Evolutionary conservation across 2,113 vertebrate species (phyloP).

Genomic region (Lates calcarifer): DNA sequence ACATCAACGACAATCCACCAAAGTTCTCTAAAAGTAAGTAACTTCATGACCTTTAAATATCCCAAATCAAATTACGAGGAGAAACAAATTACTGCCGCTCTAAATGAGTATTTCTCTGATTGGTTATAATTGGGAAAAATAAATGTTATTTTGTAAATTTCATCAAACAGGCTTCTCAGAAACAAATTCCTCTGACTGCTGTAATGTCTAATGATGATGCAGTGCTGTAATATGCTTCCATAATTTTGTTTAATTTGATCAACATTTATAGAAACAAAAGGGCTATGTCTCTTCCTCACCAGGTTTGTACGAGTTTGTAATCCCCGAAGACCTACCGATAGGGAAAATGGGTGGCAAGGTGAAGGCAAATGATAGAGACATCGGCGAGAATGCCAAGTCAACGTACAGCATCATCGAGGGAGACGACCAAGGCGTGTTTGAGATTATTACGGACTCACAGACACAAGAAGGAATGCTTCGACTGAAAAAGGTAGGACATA

Average conservation of each 20-base stretch:
- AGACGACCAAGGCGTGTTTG: constrained; percentile 92
- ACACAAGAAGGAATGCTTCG: constrained; percentile 94
- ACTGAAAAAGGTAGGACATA: constrained; percentile 90
- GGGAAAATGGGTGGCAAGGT: constrained; percentile 93
- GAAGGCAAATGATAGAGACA: constrained; percentile 94
- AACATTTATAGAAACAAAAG: constrained; percentile 21
- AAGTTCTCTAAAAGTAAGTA: constrained; percentile 97
- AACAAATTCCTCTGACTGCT: constrained; percentile 26
- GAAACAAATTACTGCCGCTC: constrained; percentile 16
- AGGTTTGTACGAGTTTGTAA: constrained; percentile 97
- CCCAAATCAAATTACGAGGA: constrained; percentile 22
- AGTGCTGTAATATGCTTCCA: constrained; percentile 14
- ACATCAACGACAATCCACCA: constrained; percentile 98
- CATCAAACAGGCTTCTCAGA: constrained; percentile 50
- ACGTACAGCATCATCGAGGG: constrained; percentile 95
- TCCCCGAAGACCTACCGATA: constrained; percentile 91
- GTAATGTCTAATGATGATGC: constrained; percentile 40
- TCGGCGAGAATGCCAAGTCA: constrained; percentile 94
- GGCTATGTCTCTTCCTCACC: constrained; percentile 59
- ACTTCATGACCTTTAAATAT: not conserved
- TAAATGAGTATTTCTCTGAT: constrained; percentile 40
- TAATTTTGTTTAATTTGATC: constrained; percentile 38
- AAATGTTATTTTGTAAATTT: constrained; percentile 43
- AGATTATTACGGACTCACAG: constrained; percentile 91
- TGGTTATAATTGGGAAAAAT: constrained; percentile 57